These are phyloP conservation scores for Lophius americanus DNA, from an alignment of 2,797 vertebrate species.

Conservation along the genomic window DNA sequence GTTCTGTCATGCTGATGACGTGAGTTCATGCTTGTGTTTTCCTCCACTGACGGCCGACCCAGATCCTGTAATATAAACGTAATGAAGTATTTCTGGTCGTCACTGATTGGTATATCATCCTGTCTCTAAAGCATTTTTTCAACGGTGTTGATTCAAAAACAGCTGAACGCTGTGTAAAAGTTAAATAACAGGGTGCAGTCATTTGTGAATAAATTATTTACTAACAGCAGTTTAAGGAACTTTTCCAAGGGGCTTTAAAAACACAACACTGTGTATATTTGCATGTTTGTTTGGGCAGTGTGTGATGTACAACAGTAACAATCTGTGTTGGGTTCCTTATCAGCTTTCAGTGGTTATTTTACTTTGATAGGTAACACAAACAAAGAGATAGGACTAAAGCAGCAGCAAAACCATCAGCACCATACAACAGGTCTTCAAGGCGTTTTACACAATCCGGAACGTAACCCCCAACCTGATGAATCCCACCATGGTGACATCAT, in stretches of 20 bases:
- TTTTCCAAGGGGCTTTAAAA: background rate
- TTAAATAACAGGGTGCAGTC: background rate
- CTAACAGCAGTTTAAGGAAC: background rate
- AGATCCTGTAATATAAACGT: conserved; percentile 54
- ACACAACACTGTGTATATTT: no score
- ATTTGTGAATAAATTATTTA: background rate
- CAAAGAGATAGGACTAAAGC: no score
- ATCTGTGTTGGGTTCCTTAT: no score
- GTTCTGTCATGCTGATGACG: conserved; percentile 13
- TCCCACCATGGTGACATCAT: no score
- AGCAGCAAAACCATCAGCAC: no score
- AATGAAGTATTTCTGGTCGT: conserved; percentile 51
- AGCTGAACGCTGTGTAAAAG: background rate
- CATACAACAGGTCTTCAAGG: no score
- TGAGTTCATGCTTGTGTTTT: conserved; percentile 21
- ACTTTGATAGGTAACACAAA: no score
- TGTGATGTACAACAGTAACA: no score
- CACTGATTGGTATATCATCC: conserved; percentile 32
- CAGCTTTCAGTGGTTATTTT: no score
- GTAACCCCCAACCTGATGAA: no score
- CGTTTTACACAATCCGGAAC: no score
- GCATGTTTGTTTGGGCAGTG: no score
- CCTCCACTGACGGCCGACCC: conserved; percentile 9
- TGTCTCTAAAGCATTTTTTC: conserved; percentile 36
- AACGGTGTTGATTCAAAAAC: background rate